Evolutionary conservation across 2,113 vertebrate species (phyloP), one percentile per base, ranked within the genome.

Genomic region (Choloepus hoffmanni): DNA sequence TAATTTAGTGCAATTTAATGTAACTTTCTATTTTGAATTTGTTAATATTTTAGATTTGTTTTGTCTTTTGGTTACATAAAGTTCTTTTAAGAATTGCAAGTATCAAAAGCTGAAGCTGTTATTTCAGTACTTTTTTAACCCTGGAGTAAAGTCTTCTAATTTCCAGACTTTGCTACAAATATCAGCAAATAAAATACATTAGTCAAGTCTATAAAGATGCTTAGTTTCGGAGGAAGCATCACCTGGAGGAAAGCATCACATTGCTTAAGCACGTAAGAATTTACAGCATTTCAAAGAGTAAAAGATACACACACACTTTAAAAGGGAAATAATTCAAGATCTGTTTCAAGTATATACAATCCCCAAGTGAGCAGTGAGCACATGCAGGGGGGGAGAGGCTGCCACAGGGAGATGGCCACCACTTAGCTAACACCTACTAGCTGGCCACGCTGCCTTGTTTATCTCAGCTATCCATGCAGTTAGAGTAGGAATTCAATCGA

Each of bases 251-350:
- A 92, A 73, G 30, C 26, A 36, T 70, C 45, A 74, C 26, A n/a
- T 93, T 87, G 15, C 76, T 92, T 90, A 76, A 89, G 55, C 76
- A 87, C 24, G 7, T 72, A 88, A 16, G 40, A 78, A 45, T 84
- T 89, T 74, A 48, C 30, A 85, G 67, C 19, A 67, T 53, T 67
- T 73, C 68, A 68, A 63, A 45, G 33, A 88, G 70, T 53, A 58
- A 74, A 83, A 85, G 55, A 62, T 74, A 55, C 28, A 62, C 30
- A 85, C 6, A 26, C 36, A 36, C 36, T 12, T 67, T 40, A 74
- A 89, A 83, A 68, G 0, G 15, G 36, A 84, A 68, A 48, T 28
- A 43, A 45, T n/a, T 93, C 26, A 28, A 7, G 36, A 55, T 77
- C 50, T 74, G 16, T 74, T 48, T 40, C 63, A 10, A 24, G 13